Evolutionary conservation across 1,140 invertebrate species (phyloP).

Genomic region (Mylabris phalerata): DNA sequence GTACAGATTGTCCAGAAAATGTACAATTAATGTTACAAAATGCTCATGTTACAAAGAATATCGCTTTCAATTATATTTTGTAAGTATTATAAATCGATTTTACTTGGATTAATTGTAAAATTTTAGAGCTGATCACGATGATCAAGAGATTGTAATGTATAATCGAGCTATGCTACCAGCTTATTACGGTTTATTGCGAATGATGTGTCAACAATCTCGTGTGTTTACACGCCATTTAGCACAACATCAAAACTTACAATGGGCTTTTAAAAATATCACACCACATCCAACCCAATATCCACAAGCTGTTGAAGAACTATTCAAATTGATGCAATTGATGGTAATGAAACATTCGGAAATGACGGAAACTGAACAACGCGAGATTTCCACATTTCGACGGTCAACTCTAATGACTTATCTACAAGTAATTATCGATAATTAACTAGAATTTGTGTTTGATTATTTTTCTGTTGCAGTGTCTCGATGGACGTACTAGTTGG

Average conservation of each 20-base stretch:
- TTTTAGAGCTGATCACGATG: conserved; percentile 83
- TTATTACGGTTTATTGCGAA: conserved; percentile 84
- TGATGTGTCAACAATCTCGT: conserved; percentile 83
- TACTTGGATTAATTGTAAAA: background rate
- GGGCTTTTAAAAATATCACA: conserved; percentile 94
- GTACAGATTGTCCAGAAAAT: conserved; percentile 87
- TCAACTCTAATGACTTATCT: conserved; percentile 79
- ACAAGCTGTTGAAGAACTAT: conserved; percentile 84
- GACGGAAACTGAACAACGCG: conserved; percentile 69
- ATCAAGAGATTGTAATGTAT: conserved; percentile 89
- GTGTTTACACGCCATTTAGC: conserved; percentile 79
- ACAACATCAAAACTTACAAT: conserved; percentile 89
- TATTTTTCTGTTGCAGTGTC: conserved; percentile 45
- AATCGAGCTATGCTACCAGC: conserved; percentile 89
- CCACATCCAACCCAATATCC: conserved; percentile 89
- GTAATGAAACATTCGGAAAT: conserved; percentile 67
- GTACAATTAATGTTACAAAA: conserved; percentile 79
- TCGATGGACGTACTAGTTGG: conserved; percentile 81
- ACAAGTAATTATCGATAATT: conserved; percentile 41
- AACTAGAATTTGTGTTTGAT: conserved; percentile 21
- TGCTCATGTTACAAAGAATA: conserved; percentile 80
- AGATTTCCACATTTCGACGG: conserved; percentile 74
- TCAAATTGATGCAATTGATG: conserved; percentile 81
- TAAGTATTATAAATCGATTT: conserved; percentile 48
- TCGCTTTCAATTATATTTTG: conserved; percentile 95